Evolutionary conservation across 2,888 invertebrate species (phyloP).

Genomic region (Marronus borbonicus): DNA sequence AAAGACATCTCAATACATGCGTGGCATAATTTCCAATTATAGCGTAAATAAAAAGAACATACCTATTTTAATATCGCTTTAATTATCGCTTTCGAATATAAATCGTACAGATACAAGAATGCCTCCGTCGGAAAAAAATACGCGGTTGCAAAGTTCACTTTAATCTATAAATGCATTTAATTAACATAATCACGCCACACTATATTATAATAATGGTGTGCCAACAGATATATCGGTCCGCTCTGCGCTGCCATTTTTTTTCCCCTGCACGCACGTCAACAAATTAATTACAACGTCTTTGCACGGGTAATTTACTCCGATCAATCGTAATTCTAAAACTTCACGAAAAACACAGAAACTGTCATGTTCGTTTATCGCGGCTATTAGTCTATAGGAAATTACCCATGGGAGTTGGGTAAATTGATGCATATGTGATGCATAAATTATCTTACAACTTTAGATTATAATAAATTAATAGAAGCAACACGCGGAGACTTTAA

Average conservation of each 20-base stretch:
- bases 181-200: constrained; percentile 37
- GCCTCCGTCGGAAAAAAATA: neutral
- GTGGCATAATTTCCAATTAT: no score
- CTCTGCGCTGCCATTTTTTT: neutral
- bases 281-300: constrained; percentile 29
- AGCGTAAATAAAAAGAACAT: no score
- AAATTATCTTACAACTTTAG: neutral
- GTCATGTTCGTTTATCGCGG: constrained; percentile 19
- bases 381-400: constrained; percentile 13
- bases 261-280: constrained; percentile 4
- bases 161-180: constrained; percentile 5
- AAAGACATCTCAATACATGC: no score
- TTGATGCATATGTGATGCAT: neutral
- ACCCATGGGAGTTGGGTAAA: no score
- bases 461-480: neutral
- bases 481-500: no score
- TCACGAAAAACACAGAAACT: constrained; percentile 17
- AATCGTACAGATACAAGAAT: constrained; percentile 9
- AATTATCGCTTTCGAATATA: neutral
- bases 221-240: neutral
- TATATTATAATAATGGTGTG: constrained; percentile 9
- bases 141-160: constrained; percentile 33
- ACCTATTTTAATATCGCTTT: no score
- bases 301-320: constrained; percentile 16
- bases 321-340: constrained; percentile 2